phyloP scores from a whole-genome alignment of 1,140 invertebrate genomes.

The Venturia canescens region DNA sequence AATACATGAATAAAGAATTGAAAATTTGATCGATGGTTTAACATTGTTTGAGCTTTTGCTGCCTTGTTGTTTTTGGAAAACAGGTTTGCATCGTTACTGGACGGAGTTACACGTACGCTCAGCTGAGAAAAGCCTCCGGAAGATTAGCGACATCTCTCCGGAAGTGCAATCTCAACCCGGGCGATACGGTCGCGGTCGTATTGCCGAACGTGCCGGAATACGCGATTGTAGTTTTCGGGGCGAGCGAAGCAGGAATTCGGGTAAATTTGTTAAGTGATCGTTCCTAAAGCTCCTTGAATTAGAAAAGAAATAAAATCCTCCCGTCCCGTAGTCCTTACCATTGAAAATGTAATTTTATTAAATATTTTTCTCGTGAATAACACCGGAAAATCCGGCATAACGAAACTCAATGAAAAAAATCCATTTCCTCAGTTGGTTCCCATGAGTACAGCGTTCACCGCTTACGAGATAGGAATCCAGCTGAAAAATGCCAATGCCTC shows the following conservation, averaged over 20 bases:
- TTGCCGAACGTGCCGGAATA: constrained; percentile 87
- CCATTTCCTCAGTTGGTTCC: constrained; percentile 54
- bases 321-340: too few relatives aligned
- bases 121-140: constrained; percentile 79
- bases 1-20: too few relatives aligned
- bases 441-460: constrained; percentile 54
- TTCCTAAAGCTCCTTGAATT: too few relatives aligned
- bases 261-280: constrained; percentile 73
- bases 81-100: constrained; percentile 83
- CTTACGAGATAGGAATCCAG: constrained; percentile 85
- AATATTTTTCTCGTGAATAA: too few relatives aligned
- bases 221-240: constrained; percentile 80
- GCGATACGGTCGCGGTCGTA: constrained; percentile 83
- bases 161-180: constrained; percentile 80
- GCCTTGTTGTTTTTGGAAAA: too few relatives aligned
- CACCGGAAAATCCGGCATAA: too few relatives aligned
- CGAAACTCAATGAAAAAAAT: too few relatives aligned
- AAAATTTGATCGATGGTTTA: too few relatives aligned
- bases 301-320: too few relatives aligned
- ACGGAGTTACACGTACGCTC: constrained; percentile 81
- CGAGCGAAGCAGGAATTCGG: constrained; percentile 81
- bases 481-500: constrained; percentile 81
- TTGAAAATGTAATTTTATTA: too few relatives aligned
- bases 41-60: too few relatives aligned
- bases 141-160: constrained; percentile 82